These are phyloP conservation scores for Zaprionus kolodkinae DNA, from an alignment of 1,140 invertebrate species.

Conservation along the genomic window DNA sequence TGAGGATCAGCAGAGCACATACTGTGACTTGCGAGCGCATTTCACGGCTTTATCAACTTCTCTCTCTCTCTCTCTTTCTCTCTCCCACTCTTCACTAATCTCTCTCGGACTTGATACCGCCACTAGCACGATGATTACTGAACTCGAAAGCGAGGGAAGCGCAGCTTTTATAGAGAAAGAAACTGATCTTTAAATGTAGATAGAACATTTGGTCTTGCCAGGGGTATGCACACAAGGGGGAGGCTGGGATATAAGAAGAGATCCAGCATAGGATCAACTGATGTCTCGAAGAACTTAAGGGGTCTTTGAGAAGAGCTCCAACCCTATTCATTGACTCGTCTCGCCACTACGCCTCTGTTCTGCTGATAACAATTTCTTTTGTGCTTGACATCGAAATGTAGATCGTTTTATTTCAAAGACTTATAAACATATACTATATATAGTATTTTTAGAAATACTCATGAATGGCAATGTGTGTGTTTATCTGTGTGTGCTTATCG, in stretches of 20 bases:
- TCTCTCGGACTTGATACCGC: conserved; percentile 6
- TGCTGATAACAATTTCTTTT: conserved; percentile 40
- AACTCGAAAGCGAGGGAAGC: conserved; percentile 19
- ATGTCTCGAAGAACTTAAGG: neutral
- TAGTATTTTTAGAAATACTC: conserved; percentile 3
- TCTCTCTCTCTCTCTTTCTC: conserved; percentile 3
- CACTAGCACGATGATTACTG: conserved; percentile 18
- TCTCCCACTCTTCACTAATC: neutral
- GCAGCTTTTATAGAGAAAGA: conserved; percentile 47
- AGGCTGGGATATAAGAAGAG: neutral
- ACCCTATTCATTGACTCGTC: neutral
- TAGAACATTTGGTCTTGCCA: conserved; percentile 36
- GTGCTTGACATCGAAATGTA: conserved; percentile 42
- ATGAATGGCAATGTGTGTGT: conserved; percentile 1
- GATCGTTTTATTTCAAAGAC: conserved; percentile 13
- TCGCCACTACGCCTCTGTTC: neutral
- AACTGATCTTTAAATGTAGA: conserved; percentile 30
- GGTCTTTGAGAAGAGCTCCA: neutral
- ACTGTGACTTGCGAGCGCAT: conserved; percentile 18
- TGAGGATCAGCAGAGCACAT: conserved; percentile 42
- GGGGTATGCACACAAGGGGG: neutral
- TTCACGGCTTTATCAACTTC: neutral
- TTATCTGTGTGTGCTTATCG: neutral
- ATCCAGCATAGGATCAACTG: neutral
- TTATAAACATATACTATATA: neutral